Base-by-base conservation (phyloP, 2,113 vertebrate species). In the Euleptes europaea region DNA sequence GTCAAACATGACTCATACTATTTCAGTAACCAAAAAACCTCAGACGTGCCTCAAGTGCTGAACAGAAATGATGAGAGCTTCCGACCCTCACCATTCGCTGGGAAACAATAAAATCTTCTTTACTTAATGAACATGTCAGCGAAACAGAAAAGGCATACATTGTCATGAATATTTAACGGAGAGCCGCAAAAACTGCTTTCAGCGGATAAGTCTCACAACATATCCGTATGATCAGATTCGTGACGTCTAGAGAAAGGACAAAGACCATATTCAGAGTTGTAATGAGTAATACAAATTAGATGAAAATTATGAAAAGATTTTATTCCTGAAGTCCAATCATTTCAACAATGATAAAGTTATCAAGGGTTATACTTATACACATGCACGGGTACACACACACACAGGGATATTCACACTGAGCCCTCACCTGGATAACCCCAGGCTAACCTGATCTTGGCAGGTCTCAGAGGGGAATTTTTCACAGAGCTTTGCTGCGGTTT, bases 211-310 rank as follows among this genome's bases (percentile, higher is more conserved):
- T 93, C 94, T 35, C 90, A 91, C 91, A 95, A 84, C 82, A n/a
- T 84, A 63, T 84, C 84, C 90, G 95, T 79, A 95, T 95, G 94
- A 94, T 91, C 88, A 33, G 89, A 87, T 86, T 42, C 35, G 3
- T 97, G 97, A 97, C 95, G 96, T 90, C 42, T 94, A 96, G 83
- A 15, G 19, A 67, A 87, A 67, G 75, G 93, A 98, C 97, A 98
- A 97, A 97, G 97, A 33, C 83, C 0, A 89, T 88, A 97, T 97
- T 98, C 95, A 98, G 88, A 63, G 82, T 60, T 74, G 21, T 31
- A 40, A 49, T 38, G 84, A 91, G 89, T 89, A 89, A 89, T 60
- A 85, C 28, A 90, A 93, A 84, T 86, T 87, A 83, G 86, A 87
- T 88, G 28, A 13, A 44, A 15, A 66, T 84, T 91, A 86, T 88